These are phyloP conservation scores for Cecropterus lyciades DNA, from an alignment of 1,140 invertebrate genomes.

Conservation along the genomic window DNA sequence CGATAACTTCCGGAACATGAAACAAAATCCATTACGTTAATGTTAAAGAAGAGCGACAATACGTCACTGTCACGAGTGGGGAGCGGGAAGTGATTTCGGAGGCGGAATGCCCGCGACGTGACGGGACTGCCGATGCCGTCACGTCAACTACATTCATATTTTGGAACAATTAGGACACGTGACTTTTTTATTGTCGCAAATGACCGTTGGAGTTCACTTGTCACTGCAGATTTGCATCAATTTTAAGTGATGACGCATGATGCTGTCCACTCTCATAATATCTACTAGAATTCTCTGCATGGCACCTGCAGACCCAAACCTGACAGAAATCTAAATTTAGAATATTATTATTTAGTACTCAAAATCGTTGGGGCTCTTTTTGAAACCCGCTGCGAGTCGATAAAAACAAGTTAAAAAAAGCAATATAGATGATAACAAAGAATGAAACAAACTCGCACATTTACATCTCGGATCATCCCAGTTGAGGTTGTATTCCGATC, in stretches of 20 bases:
- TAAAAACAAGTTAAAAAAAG: too few relatives aligned
- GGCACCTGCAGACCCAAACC: too few relatives aligned
- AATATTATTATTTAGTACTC: too few relatives aligned
- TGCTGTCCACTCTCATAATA: neutral
- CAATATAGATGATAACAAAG: too few relatives aligned
- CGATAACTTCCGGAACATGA: slow-evolving; percentile 70
- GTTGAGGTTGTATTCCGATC: too few relatives aligned
- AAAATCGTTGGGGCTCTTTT: too few relatives aligned
- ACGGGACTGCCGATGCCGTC: slow-evolving; percentile 61
- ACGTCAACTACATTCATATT: slow-evolving; percentile 71
- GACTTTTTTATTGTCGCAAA: slow-evolving; percentile 40
- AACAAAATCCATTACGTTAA: slow-evolving; percentile 79
- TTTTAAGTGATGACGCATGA: neutral
- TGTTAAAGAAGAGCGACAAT: slow-evolving; percentile 76
- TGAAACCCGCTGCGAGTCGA: too few relatives aligned
- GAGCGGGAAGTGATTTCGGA: slow-evolving; percentile 75
- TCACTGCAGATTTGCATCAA: neutral
- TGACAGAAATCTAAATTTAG: too few relatives aligned
- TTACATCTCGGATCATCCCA: too few relatives aligned
- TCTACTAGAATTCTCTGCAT: too few relatives aligned
- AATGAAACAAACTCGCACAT: too few relatives aligned
- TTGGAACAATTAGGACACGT: slow-evolving; percentile 62
- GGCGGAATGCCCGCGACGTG: slow-evolving; percentile 72
- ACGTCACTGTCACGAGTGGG: slow-evolving; percentile 72
- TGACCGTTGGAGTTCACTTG: neutral